A percentile compares a stretch with the other conserved stretches of the same genome.
Conservation (phyloP, 1,140 invertebrate species). For the Pseudobourletiella spinata region DNA sequence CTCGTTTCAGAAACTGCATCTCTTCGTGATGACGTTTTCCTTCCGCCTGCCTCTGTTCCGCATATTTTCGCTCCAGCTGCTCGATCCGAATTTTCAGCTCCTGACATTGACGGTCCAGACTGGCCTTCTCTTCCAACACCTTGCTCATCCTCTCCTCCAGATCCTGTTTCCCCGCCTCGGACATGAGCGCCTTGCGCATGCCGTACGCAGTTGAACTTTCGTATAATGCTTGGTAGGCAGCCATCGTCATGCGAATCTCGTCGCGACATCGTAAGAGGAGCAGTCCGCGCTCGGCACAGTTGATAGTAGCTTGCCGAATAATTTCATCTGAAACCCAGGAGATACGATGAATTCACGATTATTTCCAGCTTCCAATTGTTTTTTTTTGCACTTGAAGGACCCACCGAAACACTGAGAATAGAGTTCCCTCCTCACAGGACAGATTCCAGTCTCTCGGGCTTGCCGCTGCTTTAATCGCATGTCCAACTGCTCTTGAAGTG, state of each 20-base stretch:
- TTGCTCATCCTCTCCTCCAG: conserved; percentile 52
- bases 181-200: conserved; percentile 83
- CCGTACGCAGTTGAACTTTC: conserved; percentile 97
- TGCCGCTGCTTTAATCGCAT: conserved; percentile 80
- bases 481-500: conserved; percentile 90
- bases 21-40: conserved; percentile 87
- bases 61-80: conserved; percentile 71
- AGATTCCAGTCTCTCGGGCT: conserved; percentile 93
- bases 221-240: conserved; percentile 88
- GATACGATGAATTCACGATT: not conserved
- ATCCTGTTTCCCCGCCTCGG: conserved; percentile 61
- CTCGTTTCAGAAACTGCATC: conserved; percentile 80
- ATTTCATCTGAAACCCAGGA: conserved; percentile 76
- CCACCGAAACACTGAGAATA: conserved; percentile 94
- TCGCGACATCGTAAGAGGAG: conserved; percentile 83
- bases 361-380: not conserved
- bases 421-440: conserved; percentile 83
- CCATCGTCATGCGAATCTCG: conserved; percentile 91
- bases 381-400: conserved; percentile 9
- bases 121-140: conserved; percentile 58
- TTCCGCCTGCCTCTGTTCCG: conserved; percentile 71
- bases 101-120: conserved; percentile 65
- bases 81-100: conserved; percentile 77
- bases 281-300: conserved; percentile 92
- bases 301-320: conserved; percentile 90